phyloP scores from a whole-genome alignment of 35 echinoderm and acorn worm genomes.

The Lytechinus variegatus region DNA sequence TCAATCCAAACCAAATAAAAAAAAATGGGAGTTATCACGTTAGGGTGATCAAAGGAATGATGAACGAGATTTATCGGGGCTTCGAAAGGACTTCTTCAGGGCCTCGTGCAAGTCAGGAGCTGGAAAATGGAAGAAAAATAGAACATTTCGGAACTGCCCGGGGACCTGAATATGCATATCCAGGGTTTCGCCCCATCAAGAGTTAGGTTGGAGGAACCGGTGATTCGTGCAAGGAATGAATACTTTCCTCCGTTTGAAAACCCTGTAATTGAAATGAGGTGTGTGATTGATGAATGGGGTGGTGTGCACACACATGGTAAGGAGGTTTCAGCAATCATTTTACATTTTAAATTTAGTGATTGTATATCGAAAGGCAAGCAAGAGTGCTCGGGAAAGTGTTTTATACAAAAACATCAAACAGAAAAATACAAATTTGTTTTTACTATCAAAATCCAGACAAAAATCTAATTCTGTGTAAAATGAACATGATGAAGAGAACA shows the following conservation, averaged over 20 bases:
- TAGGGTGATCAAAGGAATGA: background rate
- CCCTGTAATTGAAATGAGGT: background rate
- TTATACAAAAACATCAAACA: too few species aligned
- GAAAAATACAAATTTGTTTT: too few species aligned
- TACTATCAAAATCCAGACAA: too few species aligned
- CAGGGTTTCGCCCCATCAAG: background rate
- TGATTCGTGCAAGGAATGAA: background rate
- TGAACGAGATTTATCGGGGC: background rate
- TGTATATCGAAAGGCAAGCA: too few species aligned
- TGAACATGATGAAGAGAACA: too few species aligned
- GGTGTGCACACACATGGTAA: background rate
- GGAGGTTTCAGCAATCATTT: background rate
- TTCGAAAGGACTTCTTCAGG: background rate
- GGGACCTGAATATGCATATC: conserved; percentile 8
- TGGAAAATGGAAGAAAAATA: conserved; percentile 14
- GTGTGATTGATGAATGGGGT: background rate
- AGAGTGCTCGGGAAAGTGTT: too few species aligned
- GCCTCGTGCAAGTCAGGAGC: background rate
- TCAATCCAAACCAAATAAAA: background rate
- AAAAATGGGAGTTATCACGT: background rate
- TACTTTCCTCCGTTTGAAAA: background rate
- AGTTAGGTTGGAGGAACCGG: background rate
- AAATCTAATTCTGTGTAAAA: too few species aligned
- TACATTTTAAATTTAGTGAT: too few species aligned
- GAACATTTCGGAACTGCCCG: background rate